A percentile compares a stretch with the other conserved stretches of the same genome.
phyloP scores from a whole-genome alignment of 30 jellyfish, hydroid and myxozoan species.

The Phacellophora camtschatica region DNA sequence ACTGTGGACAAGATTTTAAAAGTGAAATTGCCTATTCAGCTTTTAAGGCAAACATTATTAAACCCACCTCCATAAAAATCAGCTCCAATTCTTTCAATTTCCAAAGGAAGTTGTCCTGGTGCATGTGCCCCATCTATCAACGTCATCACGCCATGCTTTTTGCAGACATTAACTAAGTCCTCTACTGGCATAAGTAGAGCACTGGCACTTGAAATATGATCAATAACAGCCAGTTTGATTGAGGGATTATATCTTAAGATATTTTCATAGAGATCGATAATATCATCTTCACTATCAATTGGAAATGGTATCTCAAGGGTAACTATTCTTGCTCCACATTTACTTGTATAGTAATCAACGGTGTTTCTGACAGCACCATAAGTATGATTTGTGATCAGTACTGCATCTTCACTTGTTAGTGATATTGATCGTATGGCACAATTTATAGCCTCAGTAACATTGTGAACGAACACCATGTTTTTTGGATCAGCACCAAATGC shows the following conservation, averaged over 20 bases:
- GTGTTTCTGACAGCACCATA: slow-evolving; percentile 86
- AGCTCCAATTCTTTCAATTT: slow-evolving; percentile 74
- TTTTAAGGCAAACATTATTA: too few species aligned
- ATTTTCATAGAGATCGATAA: slow-evolving; percentile 49
- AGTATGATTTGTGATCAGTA: slow-evolving; percentile 68
- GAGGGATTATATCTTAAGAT: slow-evolving; percentile 25
- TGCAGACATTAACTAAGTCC: slow-evolving; percentile 69
- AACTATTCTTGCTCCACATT: slow-evolving; percentile 61
- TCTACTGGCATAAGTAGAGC: slow-evolving; percentile 85
- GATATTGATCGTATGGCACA: slow-evolving; percentile 31
- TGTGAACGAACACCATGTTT: slow-evolving; percentile 75
- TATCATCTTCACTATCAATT: slow-evolving; percentile 51
- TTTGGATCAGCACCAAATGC: slow-evolving; percentile 85
- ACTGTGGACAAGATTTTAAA: too few species aligned
- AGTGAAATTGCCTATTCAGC: too few species aligned
- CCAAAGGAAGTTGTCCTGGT: slow-evolving; percentile 93
- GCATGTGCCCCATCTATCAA: slow-evolving; percentile 99
- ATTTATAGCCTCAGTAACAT: slow-evolving; percentile 86
- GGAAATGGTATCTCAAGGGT: slow-evolving; percentile 71
- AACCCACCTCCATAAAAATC: slow-evolving; percentile 89
- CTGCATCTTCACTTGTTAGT: slow-evolving; percentile 43
- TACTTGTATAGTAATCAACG: slow-evolving; percentile 52
- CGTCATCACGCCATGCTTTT: slow-evolving; percentile 65
- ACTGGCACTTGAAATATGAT: slow-evolving; percentile 91
- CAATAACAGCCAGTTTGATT: slow-evolving; percentile 86